Percentiles rank a stretch among this genome's conserved stretches.
These are phyloP conservation scores for Oophaga sylvatica DNA, from an alignment of 2,797 vertebrate genomes.

Conservation along the genomic window DNA sequence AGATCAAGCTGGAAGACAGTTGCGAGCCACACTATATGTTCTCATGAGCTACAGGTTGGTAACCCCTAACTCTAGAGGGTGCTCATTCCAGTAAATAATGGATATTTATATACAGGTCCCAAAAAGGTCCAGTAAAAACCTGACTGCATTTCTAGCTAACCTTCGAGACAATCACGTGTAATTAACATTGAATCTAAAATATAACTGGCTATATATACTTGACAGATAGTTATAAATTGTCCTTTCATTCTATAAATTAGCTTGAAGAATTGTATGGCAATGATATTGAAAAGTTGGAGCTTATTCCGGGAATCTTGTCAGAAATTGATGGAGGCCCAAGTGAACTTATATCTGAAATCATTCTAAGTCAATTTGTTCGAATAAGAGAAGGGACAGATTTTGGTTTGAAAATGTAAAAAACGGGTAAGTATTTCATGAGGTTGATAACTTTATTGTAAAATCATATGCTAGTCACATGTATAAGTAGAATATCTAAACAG, in stretches of 20 bases:
- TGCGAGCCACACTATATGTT: too few species aligned
- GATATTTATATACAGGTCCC: too few species aligned
- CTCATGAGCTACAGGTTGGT: too few species aligned
- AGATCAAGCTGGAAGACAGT: too few species aligned
- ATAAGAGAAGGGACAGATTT: constrained; percentile 83
- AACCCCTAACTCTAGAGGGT: too few species aligned
- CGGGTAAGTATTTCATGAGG: constrained; percentile 68
- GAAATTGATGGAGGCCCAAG: constrained; percentile 71
- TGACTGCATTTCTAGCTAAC: too few species aligned
- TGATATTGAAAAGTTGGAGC: constrained; percentile 79
- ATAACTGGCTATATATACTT: not conserved
- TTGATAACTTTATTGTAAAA: not conserved
- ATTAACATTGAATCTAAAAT: too few species aligned
- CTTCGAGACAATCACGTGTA: too few species aligned
- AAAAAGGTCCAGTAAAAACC: too few species aligned
- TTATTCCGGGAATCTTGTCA: constrained; percentile 80
- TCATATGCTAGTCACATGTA: not conserved
- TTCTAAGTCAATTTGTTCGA: constrained; percentile 82
- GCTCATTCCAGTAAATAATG: too few species aligned
- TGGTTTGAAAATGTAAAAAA: constrained; percentile 87
- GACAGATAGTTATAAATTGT: not conserved
- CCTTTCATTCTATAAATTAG: not conserved
- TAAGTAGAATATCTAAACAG: not conserved
- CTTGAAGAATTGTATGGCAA: constrained; percentile 73
- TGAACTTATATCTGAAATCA: constrained; percentile 75